These are phyloP conservation scores for Platerodrilus igneus DNA, from an alignment of 2,888 invertebrate species.

Conservation along the genomic window DNA sequence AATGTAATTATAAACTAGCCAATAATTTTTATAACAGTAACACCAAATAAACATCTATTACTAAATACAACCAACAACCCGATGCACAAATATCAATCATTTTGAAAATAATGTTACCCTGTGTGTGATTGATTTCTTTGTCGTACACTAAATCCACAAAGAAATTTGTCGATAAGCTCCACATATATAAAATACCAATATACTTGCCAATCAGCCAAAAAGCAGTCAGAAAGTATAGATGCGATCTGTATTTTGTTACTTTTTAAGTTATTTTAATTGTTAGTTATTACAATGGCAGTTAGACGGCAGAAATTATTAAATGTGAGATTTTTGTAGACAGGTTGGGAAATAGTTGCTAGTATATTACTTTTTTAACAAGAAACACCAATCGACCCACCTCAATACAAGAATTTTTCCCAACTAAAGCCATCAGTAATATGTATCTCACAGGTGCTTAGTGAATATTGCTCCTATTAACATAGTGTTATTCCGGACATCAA, in stretches of 20 bases:
- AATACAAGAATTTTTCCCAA: constrained; percentile 43
- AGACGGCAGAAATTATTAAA: constrained; percentile 43
- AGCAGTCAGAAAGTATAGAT: constrained; percentile 38
- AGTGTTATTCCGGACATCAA: constrained; percentile 41
- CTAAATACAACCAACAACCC: too few species aligned
- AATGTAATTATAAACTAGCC: too few species aligned
- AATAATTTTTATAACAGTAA: constrained; percentile 30
- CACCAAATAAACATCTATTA: too few species aligned
- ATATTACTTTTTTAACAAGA: constrained; percentile 31
- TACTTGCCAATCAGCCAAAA: constrained; percentile 42
- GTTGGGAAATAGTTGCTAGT: constrained; percentile 40
- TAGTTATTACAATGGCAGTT: constrained; percentile 31
- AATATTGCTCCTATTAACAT: constrained; percentile 33
- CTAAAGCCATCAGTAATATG: constrained; percentile 38
- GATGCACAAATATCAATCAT: too few species aligned
- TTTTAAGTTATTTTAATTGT: constrained; percentile 26
- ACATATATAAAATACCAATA: too few species aligned
- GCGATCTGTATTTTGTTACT: constrained; percentile 28
- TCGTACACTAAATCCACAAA: too few species aligned
- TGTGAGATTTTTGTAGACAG: constrained; percentile 46
- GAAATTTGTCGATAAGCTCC: too few species aligned
- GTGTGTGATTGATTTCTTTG: too few species aligned
- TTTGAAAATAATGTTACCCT: too few species aligned
- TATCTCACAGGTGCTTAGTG: constrained; percentile 43
- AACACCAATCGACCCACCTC: constrained; percentile 34